Conservation (phyloP, 2,113 vertebrate species). For the Microcebus ravelobensis region DNA sequence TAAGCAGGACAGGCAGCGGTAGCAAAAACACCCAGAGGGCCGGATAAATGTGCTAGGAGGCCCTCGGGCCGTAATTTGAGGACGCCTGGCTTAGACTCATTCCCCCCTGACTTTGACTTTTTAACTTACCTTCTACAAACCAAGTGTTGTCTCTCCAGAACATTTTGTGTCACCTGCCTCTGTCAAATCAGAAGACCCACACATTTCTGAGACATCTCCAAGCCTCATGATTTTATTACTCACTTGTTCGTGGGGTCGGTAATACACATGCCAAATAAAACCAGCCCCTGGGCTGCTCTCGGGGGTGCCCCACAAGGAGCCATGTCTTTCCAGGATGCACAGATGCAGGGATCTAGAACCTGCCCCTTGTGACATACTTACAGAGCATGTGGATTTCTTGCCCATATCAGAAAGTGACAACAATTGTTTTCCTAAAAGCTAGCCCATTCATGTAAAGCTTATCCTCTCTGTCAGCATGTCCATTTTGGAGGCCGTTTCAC, state of each 20-base stretch:
- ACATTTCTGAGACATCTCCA: conserved; percentile 75
- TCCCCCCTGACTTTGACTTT: conserved; percentile 55
- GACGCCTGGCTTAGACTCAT: conserved; percentile 41
- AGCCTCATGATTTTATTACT: conserved; percentile 50
- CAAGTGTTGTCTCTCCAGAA: conserved; percentile 65
- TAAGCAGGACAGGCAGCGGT: too few species aligned
- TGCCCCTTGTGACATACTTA: not conserved
- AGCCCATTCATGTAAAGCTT: not conserved
- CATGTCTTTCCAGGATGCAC: not conserved
- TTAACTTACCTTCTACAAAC: conserved; percentile 61
- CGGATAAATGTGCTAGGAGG: too few species aligned
- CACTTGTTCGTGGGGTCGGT: conserved; percentile 60
- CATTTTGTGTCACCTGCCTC: conserved; percentile 62
- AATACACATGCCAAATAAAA: conserved; percentile 60
- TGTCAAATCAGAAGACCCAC: conserved; percentile 62
- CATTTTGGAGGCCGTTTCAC: not conserved
- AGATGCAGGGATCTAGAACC: not conserved
- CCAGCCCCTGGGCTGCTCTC: not conserved
- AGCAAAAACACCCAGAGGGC: too few species aligned
- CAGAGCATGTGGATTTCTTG: not conserved
- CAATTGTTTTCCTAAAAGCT: not conserved
- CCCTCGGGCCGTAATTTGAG: too few species aligned
- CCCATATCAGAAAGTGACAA: not conserved
- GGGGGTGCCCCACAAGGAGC: not conserved
- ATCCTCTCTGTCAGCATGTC: not conserved